Evolutionary conservation across 2,888 invertebrate species (phyloP), one percentile per base, ranked within the genome.

Genomic region (Sminthurinus aureus): DNA sequence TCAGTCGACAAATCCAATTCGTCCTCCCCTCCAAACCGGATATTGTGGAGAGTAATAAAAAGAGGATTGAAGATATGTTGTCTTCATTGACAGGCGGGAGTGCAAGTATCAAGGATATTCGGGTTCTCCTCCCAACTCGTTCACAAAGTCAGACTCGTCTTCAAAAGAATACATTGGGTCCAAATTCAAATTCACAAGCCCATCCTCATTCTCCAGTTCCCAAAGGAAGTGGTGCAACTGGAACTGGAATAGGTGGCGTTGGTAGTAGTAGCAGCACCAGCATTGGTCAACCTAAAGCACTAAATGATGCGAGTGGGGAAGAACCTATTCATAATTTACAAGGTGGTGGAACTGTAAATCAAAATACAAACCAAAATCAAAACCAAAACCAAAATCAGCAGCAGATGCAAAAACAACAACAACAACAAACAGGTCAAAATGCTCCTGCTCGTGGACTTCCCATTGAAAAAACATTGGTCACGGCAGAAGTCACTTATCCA

Each of bases 71-170:
- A 90, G 93, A 94, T 89, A 94, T 95, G 67, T 91, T 96, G 52
- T 94, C 93, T 85, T 93, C 94, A 50, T 93, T 96, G 73, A 96
- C 96, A 0, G 96, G 96, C 0, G 95, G 95, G 3, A 93, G 93
- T 90, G 95, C 96, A 0, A 82, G 82, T 52, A 88, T 89, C 75
- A 81, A 84, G 75, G 84, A 83, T 13, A 83, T 88, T 15, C 71
- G 66, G 2, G 73, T 80, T 6, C 84, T 85, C 22, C 84, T 84
- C n/a, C 51, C 81, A 6, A 78, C 77, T 67, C 52, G 83, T 11
- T 78, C 73, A 2, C 66, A 22, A 24, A 79, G 76, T 58, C 79
- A 78, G 24, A 71, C 51, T 15, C 83, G 79, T 38, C 20, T 71
- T 38, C 77, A 58, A 67, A 13, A 6, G 12, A n/a, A 67, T 13